Base-by-base conservation (phyloP, 1,140 invertebrate genomes). In the Polyergus mexicanus region DNA sequence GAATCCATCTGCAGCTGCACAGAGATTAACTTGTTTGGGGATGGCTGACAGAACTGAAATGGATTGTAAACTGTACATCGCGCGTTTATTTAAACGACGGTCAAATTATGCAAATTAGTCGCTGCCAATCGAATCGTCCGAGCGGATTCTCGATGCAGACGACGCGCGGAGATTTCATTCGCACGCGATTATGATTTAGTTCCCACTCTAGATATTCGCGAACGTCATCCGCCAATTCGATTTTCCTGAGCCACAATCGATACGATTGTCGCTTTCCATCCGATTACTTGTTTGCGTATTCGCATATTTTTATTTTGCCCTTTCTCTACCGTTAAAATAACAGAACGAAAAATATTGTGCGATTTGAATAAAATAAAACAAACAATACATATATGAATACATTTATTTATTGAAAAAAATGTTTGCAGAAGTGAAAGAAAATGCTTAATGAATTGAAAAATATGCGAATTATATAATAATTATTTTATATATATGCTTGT, bases 81-180 rank as follows among this genome's bases (percentile, higher is more conserved):
- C 47, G 13, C 77, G 63, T 80, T 80, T 80, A 69, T 80, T 80
- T 80, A 69, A 25, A 13, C 77, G 22, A 22, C 28, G 65, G 62
- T 41, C 63, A 51, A 69, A 80, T 80, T 80, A 80, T 80, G 77
- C 51, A 80, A 69, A 80, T 69, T 10, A 58, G 60, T 7, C 22
- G 25, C 8, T 22, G 44, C 32, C 65, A 22, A 4, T 25, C 47
- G 16, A 28, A 78, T 66, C 22, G 41, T 44, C 62, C 58, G 41
- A n/a, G 22, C 11, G 63, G 1, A 63, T 41, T 11, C 74, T 77
- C 32, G 25, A 44, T 8, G 28, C 19, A 5, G 8, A 0, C 32
- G n/a, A 56, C 7, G 28, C 0, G 1, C 0, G 11, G n/a, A 2
- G 28, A 3, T 41, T 16, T 72, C 16, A 1, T n/a, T 0, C 16